Percentiles rank a stretch among this genome's conserved stretches.
Conservation (phyloP, 2,797 vertebrate species). For the Myripristis murdjan region DNA sequence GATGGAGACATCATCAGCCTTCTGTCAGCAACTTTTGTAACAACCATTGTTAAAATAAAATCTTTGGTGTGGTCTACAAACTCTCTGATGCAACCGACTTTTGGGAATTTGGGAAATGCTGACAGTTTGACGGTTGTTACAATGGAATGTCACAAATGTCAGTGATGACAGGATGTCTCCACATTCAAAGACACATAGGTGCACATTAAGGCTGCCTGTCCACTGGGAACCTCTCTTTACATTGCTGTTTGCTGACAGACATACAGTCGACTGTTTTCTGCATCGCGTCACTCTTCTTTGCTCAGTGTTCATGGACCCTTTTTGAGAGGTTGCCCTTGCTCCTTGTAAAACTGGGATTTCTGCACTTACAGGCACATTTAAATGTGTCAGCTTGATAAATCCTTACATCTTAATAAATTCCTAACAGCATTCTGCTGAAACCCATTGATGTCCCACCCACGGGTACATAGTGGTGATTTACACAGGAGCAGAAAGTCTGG, state of each 20-base stretch:
- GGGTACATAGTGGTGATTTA: background rate
- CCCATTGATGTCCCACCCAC: too few species aligned
- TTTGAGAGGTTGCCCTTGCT: conserved; percentile 11
- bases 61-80: too few species aligned
- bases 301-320: background rate
- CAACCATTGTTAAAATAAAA: too few species aligned
- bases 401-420: conserved; percentile 5
- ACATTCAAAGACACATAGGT: too few species aligned
- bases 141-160: background rate
- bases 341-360: conserved; percentile 23
- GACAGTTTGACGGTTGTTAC: background rate
- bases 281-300: background rate
- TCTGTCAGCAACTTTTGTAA: too few species aligned
- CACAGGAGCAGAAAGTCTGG: conserved; percentile 1
- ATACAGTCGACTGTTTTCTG: background rate
- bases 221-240: background rate
- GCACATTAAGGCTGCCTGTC: conserved; percentile 1
- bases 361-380: conserved; percentile 14
- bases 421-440: background rate
- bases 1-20: too few species aligned
- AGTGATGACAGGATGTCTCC: too few species aligned
- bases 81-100: too few species aligned
- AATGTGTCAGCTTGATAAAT: conserved; percentile 28
- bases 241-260: too few species aligned
- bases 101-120: too few species aligned